Evolutionary conservation across 2,113 vertebrate species (phyloP).

Genomic region (Girardinichthys multiradiatus): DNA sequence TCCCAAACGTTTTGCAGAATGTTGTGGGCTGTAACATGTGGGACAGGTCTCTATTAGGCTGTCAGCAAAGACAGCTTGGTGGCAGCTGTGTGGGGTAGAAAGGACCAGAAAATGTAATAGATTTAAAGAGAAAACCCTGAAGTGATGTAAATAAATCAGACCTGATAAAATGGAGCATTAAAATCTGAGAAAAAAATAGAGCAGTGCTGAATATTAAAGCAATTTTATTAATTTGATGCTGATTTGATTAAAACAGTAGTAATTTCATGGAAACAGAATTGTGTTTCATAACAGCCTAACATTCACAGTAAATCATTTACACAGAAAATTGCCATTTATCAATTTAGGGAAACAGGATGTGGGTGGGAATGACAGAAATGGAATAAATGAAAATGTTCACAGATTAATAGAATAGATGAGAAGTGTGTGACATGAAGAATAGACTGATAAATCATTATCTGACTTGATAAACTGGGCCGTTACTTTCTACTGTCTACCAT

Average conservation of each 20-base stretch:
- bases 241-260: neutral
- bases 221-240: constrained; percentile 1
- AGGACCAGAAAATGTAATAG: neutral
- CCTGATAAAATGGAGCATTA: neutral
- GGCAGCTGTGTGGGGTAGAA: neutral
- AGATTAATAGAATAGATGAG: neutral
- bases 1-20: neutral
- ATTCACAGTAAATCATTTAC: neutral
- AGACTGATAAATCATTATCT: neutral
- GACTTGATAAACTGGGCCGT: neutral
- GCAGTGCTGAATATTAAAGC: neutral
- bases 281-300: neutral
- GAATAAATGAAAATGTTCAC: neutral
- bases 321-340: neutral
- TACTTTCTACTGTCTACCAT: neutral
- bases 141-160: neutral
- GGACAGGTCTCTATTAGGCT: neutral
- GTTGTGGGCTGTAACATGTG: neutral
- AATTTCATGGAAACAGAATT: neutral
- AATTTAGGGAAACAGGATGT: neutral
- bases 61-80: neutral
- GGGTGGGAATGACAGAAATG: neutral
- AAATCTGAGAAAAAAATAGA: neutral
- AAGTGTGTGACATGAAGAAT: neutral
- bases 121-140: neutral